These are phyloP conservation scores for Brachypterus glaber DNA, from an alignment of 2,888 invertebrate species.

Conservation along the genomic window DNA sequence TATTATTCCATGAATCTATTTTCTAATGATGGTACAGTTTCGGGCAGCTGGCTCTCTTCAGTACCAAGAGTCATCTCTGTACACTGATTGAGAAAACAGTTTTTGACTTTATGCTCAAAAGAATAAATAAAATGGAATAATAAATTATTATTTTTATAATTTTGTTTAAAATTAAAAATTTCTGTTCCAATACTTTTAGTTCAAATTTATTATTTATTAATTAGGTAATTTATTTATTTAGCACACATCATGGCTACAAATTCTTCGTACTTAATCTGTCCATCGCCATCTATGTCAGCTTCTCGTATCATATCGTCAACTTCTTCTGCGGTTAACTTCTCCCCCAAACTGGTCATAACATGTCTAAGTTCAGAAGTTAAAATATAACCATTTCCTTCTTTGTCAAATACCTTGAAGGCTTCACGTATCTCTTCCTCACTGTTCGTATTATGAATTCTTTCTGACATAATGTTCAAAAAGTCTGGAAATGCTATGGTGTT, in stretches of 20 bases:
- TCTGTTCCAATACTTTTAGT: too few relatives aligned
- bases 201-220: too few relatives aligned
- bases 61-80: too few relatives aligned
- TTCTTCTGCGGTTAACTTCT: constrained; percentile 1
- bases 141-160: too few relatives aligned
- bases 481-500: neutral
- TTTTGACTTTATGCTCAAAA: too few relatives aligned
- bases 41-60: too few relatives aligned
- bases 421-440: neutral
- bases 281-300: neutral
- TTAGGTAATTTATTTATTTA: too few relatives aligned
- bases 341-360: neutral
- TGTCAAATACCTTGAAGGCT: constrained; percentile 1
- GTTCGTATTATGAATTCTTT: neutral
- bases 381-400: neutral
- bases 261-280: constrained; percentile 1
- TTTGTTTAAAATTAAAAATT: too few relatives aligned
- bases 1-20: too few relatives aligned
- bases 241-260: neutral
- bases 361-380: neutral
- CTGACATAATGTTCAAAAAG: neutral
- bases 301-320: neutral
- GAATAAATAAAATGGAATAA: too few relatives aligned
- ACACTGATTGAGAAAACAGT: too few relatives aligned
- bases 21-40: too few relatives aligned